Base-by-base conservation (phyloP, 2,113 vertebrate species). In the Anser cygnoides region DNA sequence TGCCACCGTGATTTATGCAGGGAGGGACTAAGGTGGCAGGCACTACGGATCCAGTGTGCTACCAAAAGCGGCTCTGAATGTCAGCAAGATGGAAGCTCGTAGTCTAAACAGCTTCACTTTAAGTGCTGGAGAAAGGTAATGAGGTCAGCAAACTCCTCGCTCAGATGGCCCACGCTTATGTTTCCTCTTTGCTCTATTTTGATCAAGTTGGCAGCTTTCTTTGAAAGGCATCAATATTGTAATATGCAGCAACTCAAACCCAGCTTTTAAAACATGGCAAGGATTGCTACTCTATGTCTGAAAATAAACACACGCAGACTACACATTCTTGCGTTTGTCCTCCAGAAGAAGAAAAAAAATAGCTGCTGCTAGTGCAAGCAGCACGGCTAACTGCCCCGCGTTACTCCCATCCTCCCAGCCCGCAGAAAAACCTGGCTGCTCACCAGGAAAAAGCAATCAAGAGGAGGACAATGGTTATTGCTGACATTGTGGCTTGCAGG, bases 171-270 rank as follows among this genome's bases (percentile, higher is more conserved):
- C 57, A 41, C 54, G 67, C 66, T n/a, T 9, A 31, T 44, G 44
- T 82, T 66, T 92, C 79, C 70, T 66, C 84, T 91, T 63, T 62
- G 54, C 77, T 84, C 44, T 79, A 23, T 75, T 92, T 93, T 82
- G 71, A 91, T 71, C 58, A 46, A 43, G 29, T 33, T 79, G 54
- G 59, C 87, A 89, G 89, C 35, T 76, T 76, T 49, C 81, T 76
- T 23, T 59, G 26, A 82, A 92, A 94, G 74, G 58, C 39, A 79
- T 41, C 74, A 70, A 19, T 70, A 81, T 12, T 43, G 50, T 31
- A 73, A 83, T 58, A 83, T 5, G 74, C 2, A 81, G 65, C 43
- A 87, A 84, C 46, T 58, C 39, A 44, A 75, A 44, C 43, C 83
- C 75, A 18, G 59, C 78, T 79, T 84, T 61, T 76, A 70, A 90